phyloP scores from a whole-genome alignment of 2,888 invertebrate genomes.

The Lapara coniferarum region DNA sequence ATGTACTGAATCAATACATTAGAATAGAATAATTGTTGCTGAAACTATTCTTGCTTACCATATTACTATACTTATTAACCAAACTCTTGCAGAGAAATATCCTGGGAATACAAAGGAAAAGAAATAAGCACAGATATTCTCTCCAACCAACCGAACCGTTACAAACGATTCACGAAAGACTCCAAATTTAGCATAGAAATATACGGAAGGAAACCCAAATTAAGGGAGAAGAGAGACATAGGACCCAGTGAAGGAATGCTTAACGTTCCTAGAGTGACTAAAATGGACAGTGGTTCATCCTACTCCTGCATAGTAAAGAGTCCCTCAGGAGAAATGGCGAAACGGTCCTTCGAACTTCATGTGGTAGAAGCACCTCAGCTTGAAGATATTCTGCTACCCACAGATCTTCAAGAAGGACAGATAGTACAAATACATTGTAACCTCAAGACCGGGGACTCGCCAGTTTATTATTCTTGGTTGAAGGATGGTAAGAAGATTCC shows the following conservation, averaged over 20 bases:
- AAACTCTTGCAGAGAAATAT: slow-evolving; percentile 68
- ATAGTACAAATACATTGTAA: slow-evolving; percentile 93
- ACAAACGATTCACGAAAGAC: slow-evolving; percentile 62
- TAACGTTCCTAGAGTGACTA: slow-evolving; percentile 84
- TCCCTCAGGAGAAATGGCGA: slow-evolving; percentile 89
- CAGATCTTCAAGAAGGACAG: slow-evolving; percentile 91
- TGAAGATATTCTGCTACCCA: slow-evolving; percentile 91
- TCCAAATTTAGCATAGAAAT: slow-evolving; percentile 69
- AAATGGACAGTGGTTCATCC: slow-evolving; percentile 87
- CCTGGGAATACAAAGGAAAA: slow-evolving; percentile 79
- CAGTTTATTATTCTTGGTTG: slow-evolving; percentile 88
- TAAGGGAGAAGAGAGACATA: slow-evolving; percentile 69
- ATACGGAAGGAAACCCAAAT: slow-evolving; percentile 77
- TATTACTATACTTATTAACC: neutral
- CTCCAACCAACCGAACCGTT: slow-evolving; percentile 59
- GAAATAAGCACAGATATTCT: slow-evolving; percentile 62
- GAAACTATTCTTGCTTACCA: neutral
- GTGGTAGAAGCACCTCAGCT: slow-evolving; percentile 90
- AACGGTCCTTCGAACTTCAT: slow-evolving; percentile 87
- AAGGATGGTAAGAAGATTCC: slow-evolving; percentile 87
- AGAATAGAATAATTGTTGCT: too few relatives aligned
- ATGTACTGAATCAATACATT: too few relatives aligned
- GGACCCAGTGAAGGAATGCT: slow-evolving; percentile 79
- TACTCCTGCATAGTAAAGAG: slow-evolving; percentile 92
- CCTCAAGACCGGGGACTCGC: slow-evolving; percentile 88